phyloP scores from a whole-genome alignment of 2,113 vertebrate species.

The Psilopsiagon aurifrons region DNA sequence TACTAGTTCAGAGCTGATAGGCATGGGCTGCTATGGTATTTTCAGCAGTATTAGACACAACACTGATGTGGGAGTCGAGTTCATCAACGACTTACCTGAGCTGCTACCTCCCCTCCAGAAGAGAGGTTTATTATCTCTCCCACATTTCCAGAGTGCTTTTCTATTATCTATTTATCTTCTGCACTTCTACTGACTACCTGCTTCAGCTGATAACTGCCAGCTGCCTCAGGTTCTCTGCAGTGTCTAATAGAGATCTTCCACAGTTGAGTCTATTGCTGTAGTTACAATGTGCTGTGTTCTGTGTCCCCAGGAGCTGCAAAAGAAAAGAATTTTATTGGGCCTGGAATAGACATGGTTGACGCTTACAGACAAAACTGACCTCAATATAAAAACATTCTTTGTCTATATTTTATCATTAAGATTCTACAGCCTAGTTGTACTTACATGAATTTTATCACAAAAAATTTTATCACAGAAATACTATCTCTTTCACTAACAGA shows the following conservation, averaged over 20 bases:
- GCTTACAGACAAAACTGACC: not conserved
- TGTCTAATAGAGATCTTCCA: not conserved
- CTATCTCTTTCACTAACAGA: not conserved
- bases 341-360: not conserved
- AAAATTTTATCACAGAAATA: not conserved
- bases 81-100: constrained; percentile 4
- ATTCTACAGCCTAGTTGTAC: not conserved
- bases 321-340: not conserved
- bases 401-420: not conserved
- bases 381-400: not conserved
- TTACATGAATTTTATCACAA: not conserved
- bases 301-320: not conserved
- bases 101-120: not conserved
- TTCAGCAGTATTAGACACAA: not conserved
- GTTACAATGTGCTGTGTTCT: not conserved
- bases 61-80: not conserved
- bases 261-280: not conserved
- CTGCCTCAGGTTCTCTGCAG: constrained; percentile 32
- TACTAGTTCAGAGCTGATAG: not conserved
- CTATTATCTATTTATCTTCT: constrained; percentile 51
- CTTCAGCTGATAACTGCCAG: constrained; percentile 35
- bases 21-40: not conserved
- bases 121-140: constrained; percentile 15
- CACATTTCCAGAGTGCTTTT: constrained; percentile 40
- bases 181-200: constrained; percentile 13